Base-by-base conservation (phyloP, 2,113 vertebrate genomes). In the Xenopus borealis region DNA sequence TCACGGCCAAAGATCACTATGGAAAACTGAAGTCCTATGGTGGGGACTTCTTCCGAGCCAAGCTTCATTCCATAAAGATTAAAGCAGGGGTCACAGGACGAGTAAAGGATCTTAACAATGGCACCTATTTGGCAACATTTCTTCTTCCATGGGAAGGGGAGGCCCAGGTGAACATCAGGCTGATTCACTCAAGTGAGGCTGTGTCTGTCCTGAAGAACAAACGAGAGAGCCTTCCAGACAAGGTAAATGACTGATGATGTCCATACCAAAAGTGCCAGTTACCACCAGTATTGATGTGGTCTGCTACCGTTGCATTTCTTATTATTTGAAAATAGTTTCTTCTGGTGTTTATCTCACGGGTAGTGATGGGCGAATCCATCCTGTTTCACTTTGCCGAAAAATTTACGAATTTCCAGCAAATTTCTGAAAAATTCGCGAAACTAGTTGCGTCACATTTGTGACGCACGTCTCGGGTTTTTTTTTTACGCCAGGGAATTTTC, bases 121-220 rank as follows among this genome's bases (percentile, higher is more conserved):
- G 83, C 3, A 81, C 63, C 10, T 85, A 85, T 61, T 71, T 79
- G 10, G 81, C 64, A 3, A 65, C 44, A 2, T 69, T 85, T 17
- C n/a, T 62, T 4, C 69, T 85, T 33, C 77, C 70, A 2, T 85
- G 83, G 83, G 50, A 72, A 0, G 83, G 83, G 3, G 47, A 59
- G 7, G 82, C 82, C 12, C 74, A 69, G 14, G 78, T 85, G 12
- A 67, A 79, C 12, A 46, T 85, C 40, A 75, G 73, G 9, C 50
- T 85, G 19, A 68, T 85, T 16, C 82, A 85, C 71, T 81, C 83
- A 46, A 85, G 84, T 23, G 82, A 85, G 45, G 82, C 75, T 14
- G 81, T 85, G 55, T 65, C 71, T 33, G 68, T 85, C 11, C 46
- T 84, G 13, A 63, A 65, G 17, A 58, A 14, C 30, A 80, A 83